These are phyloP conservation scores for Phodopus roborovskii DNA, from an alignment of 2,113 vertebrate genomes.

Conservation along the genomic window DNA sequence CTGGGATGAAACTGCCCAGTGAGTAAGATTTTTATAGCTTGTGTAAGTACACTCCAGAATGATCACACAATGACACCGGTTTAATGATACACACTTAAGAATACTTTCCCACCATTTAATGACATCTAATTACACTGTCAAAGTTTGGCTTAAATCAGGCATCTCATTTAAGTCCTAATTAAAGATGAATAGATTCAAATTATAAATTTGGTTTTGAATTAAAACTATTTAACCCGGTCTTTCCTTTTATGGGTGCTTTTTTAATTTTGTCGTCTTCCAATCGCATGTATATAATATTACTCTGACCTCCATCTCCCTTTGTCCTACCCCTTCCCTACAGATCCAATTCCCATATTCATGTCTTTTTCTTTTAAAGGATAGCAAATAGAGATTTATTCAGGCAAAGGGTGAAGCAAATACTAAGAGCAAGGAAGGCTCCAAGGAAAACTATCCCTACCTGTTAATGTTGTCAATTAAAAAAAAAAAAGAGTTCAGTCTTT, in stretches of 20 bases:
- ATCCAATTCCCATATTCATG: not conserved
- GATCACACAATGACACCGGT: not conserved
- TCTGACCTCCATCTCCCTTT: not conserved
- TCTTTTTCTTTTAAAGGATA: not conserved
- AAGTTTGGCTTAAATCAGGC: slow-evolving; percentile 43
- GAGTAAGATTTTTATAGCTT: not conserved
- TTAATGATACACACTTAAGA: not conserved
- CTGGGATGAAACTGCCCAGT: too few species aligned
- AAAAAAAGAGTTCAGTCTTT: not conserved
- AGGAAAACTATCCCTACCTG: not conserved
- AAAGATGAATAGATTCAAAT: slow-evolving; percentile 42
- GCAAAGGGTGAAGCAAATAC: not conserved
- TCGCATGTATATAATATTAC: too few species aligned
- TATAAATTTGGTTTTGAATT: slow-evolving; percentile 26
- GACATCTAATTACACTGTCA: not conserved
- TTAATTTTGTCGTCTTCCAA: not conserved
- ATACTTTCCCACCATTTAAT: not conserved
- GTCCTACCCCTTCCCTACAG: not conserved
- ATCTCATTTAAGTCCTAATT: slow-evolving; percentile 6
- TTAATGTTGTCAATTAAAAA: not conserved
- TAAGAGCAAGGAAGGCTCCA: not conserved
- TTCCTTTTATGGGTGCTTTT: not conserved
- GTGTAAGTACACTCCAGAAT: not conserved
- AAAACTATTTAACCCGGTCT: not conserved
- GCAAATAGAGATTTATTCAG: not conserved